Base-by-base conservation (phyloP, 64 coral and sea anemone genomes). In the Montipora cactus region DNA sequence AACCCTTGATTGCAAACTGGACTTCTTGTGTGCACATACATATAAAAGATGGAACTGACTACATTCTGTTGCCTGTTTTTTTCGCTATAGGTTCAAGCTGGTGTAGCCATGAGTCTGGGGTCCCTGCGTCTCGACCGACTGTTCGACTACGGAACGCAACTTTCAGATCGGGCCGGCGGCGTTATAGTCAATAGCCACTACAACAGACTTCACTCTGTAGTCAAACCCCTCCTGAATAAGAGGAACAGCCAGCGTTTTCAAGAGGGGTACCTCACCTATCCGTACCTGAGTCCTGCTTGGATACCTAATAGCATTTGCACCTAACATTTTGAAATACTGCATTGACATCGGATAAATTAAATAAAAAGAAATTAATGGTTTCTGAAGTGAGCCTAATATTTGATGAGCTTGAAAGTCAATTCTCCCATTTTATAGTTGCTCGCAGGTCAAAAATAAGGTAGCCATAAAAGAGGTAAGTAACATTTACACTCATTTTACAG, bases 231-330 rank as follows among this genome's bases (percentile, higher is more conserved):
- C 82, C 62, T 86, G 62, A 64, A 86, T 9, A 72, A 70, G 18
- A 75, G 80, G 14, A 92, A 92, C 75, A 74, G 47, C 44, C 18
- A 59, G 8, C 64, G 90, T 11, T 75, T 84, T 67, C 48, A 19
- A 2, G 67, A 59, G 49, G 90, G 90, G 19, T 72, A 91, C 69
- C 90, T 91, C 47, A 83, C 90, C 19, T 91, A 91, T 48, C 90
- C 90, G 15, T 91, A 83, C 21, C 20, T 91, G 48, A 80, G 69
- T 49, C 90, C 90, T 44, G 67, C 48, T 20, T 91, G 90, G 90
- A 57, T 91, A 55, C 78, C 90, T 16, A 91, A 91, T 50, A 80
- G 90, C n/a, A 83, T 91, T 59, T 76, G 87, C 75, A 89, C 75
- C 44, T 89, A 77, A 89, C 23, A 44, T 21, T 50, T 48, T 49